These are phyloP conservation scores for Saguinus midas DNA, from an alignment of 2,113 vertebrate genomes.

Conservation along the genomic window DNA sequence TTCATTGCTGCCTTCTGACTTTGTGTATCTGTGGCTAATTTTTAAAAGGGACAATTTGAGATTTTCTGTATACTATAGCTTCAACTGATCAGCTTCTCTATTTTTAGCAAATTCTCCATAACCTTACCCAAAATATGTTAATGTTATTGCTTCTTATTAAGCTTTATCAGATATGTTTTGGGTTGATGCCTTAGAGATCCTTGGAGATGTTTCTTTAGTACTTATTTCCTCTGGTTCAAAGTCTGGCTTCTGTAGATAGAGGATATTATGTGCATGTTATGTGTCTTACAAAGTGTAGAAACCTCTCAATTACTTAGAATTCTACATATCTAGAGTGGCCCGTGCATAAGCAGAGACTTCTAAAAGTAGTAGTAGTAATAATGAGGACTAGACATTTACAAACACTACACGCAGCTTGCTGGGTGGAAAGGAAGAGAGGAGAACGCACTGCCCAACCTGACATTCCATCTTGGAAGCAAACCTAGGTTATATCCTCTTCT, in stretches of 20 bases:
- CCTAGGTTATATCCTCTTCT: not conserved
- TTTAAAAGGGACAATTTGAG: not conserved
- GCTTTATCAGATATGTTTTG: not conserved
- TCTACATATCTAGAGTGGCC: not conserved
- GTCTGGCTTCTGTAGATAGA: not conserved
- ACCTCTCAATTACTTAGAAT: not conserved
- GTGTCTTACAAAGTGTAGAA: not conserved
- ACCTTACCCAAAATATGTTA: not conserved
- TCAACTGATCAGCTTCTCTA: not conserved
- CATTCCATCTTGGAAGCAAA: not conserved
- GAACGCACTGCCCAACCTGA: not conserved
- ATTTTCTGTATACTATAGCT: not conserved
- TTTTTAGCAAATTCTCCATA: not conserved
- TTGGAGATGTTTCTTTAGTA: not conserved
- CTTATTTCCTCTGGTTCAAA: not conserved
- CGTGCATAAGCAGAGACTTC: not conserved
- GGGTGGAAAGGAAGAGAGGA: not conserved
- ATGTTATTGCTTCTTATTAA: not conserved
- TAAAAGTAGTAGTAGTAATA: not conserved
- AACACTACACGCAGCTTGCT: not conserved
- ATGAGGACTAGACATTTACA: not conserved
- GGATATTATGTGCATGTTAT: not conserved
- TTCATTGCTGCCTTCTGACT: not conserved
- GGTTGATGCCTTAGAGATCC: not conserved
- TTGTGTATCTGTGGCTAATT: slow-evolving; percentile 6